These are phyloP conservation scores for Ectemnius lituratus DNA, from an alignment of 2,888 invertebrate species.

Conservation along the genomic window DNA sequence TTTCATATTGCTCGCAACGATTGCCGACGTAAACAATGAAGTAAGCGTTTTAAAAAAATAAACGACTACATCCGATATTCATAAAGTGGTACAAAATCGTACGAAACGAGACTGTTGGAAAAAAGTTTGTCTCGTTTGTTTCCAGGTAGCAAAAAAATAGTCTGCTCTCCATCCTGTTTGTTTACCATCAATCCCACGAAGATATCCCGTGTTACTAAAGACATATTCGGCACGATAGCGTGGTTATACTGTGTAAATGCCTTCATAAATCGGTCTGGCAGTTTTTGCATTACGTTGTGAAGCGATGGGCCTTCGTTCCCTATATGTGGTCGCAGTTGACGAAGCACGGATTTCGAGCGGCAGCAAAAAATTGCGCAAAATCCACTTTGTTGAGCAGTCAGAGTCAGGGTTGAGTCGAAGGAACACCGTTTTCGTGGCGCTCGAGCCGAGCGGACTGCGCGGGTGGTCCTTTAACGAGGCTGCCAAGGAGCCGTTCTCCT, in stretches of 20 bases:
- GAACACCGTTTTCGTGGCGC: conserved; percentile 23
- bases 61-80: no score
- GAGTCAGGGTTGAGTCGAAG: conserved; percentile 12
- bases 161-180: background rate
- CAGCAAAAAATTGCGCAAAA: conserved; percentile 28
- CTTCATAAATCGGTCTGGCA: background rate
- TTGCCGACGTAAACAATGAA: no score
- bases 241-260: background rate
- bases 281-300: background rate
- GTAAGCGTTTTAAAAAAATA: no score
- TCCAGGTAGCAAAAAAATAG: background rate
- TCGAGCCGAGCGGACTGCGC: conserved; percentile 6
- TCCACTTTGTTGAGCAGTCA: conserved; percentile 11
- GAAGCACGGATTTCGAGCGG: background rate
- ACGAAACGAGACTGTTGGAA: background rate
- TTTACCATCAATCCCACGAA: background rate
- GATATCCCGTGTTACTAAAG: background rate
- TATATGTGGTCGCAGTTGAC: background rate
- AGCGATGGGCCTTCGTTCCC: background rate
- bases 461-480: conserved; percentile 48
- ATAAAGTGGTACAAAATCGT: no score
- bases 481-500: conserved; percentile 21
- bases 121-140: background rate
- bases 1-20: no score
- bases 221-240: background rate